Percentiles rank a stretch among this genome's conserved stretches.
Evolutionary conservation across 2,888 invertebrate species (phyloP).

Genomic region (Ctena decussata): DNA sequence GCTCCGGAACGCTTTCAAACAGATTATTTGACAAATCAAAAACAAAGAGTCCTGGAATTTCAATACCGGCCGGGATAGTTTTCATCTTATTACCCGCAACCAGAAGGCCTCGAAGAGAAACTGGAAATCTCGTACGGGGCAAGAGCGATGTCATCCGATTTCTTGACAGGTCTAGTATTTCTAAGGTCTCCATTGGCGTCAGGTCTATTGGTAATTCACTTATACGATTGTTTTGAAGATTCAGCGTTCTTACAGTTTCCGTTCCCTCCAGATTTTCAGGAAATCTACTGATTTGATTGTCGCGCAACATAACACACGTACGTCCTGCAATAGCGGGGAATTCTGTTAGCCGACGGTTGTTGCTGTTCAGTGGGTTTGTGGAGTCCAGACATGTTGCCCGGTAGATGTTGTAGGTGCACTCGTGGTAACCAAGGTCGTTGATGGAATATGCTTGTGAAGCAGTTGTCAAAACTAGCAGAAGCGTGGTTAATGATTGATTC

Average conservation of each 20-base stretch:
- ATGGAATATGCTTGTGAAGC: not conserved
- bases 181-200: conserved; percentile 23
- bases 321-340: conserved; percentile 37
- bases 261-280: conserved; percentile 30
- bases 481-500: no score
- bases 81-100: conserved; percentile 41
- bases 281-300: conserved; percentile 45
- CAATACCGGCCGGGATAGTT: conserved; percentile 41
- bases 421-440: conserved; percentile 32
- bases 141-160: conserved; percentile 39
- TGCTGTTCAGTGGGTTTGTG: not conserved
- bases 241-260: conserved; percentile 32
- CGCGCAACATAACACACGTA: conserved; percentile 37
- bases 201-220: conserved; percentile 42
- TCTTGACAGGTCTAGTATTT: conserved; percentile 50
- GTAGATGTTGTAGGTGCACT: conserved; percentile 52
- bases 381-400: conserved; percentile 29
- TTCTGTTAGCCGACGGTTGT: not conserved
- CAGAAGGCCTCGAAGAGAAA: conserved; percentile 47
- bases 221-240: conserved; percentile 42
- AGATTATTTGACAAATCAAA: conserved; percentile 54
- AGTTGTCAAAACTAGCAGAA: not conserved
- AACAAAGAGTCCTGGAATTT: conserved; percentile 53
- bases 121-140: conserved; percentile 42
- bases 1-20: conserved; percentile 43